phyloP scores from a whole-genome alignment of 2,797 vertebrate species.

The Remorina albescens region DNA sequence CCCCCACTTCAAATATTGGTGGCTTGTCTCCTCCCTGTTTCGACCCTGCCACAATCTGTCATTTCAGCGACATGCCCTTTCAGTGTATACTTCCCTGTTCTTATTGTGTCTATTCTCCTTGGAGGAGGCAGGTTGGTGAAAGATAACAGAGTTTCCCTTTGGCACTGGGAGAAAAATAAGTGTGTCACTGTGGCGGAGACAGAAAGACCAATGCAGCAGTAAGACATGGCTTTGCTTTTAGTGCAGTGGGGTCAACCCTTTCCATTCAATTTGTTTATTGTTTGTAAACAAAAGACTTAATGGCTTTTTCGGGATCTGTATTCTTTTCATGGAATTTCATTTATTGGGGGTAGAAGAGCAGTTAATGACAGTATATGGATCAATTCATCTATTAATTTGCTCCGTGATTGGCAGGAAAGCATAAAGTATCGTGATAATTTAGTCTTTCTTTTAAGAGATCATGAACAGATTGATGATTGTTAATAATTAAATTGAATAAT shows the following conservation, averaged over 20 bases:
- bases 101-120: slow-evolving; percentile 49
- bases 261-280: not conserved
- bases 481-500: too few species aligned
- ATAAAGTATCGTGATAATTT: not conserved
- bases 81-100: slow-evolving; percentile 8
- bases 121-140: slow-evolving; percentile 41
- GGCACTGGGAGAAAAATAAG: slow-evolving; percentile 9
- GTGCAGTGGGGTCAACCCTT: not conserved
- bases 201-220: slow-evolving; percentile 16
- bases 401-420: not conserved
- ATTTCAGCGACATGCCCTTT: slow-evolving; percentile 9
- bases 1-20: not conserved
- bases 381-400: not conserved
- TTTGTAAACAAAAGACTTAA: slow-evolving; percentile 2
- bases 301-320: not conserved
- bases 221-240: slow-evolving; percentile 29
- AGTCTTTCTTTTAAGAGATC: not conserved
- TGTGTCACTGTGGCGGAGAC: slow-evolving; percentile 6
- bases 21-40: slow-evolving; percentile 15
- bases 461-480: too few species aligned
- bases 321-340: not conserved
- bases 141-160: slow-evolving; percentile 36
- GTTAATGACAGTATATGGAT: not conserved
- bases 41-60: slow-evolving; percentile 15
- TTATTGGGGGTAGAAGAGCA: not conserved